Evolutionary conservation across 2,888 invertebrate species (phyloP).

Genomic region (Xanthorhoe spadicearia): DNA sequence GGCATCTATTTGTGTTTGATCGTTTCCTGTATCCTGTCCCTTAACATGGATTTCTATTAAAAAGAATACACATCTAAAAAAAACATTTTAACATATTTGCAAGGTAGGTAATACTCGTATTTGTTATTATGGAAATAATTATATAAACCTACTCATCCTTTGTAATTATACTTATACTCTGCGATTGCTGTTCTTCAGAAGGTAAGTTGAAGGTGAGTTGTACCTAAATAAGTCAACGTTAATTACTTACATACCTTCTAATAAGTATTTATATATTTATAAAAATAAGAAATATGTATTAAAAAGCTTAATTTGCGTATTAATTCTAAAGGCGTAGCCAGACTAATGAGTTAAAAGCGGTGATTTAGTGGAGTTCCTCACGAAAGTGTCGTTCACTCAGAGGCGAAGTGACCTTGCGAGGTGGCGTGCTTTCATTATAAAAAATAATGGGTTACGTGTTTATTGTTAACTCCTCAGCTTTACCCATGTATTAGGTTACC

Average conservation of each 20-base stretch:
- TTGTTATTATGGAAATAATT: too few species aligned
- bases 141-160: too few species aligned
- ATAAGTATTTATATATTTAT: background rate
- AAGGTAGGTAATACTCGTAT: too few species aligned
- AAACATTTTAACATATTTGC: background rate
- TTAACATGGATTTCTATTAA: background rate
- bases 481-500: background rate
- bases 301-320: background rate
- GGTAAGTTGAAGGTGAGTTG: too few species aligned
- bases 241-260: too few species aligned
- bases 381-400: background rate
- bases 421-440: background rate
- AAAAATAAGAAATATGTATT: background rate
- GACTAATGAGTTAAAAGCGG: background rate
- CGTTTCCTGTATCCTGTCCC: background rate
- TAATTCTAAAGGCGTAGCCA: background rate
- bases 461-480: background rate
- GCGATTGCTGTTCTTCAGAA: too few species aligned
- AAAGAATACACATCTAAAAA: background rate
- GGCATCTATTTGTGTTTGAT: background rate
- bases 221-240: too few species aligned
- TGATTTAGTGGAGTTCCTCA: background rate
- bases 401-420: background rate
- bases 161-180: too few species aligned
- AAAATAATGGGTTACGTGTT: background rate